phyloP scores from a whole-genome alignment of 2,797 vertebrate species.

The Pygocentrus nattereri region DNA sequence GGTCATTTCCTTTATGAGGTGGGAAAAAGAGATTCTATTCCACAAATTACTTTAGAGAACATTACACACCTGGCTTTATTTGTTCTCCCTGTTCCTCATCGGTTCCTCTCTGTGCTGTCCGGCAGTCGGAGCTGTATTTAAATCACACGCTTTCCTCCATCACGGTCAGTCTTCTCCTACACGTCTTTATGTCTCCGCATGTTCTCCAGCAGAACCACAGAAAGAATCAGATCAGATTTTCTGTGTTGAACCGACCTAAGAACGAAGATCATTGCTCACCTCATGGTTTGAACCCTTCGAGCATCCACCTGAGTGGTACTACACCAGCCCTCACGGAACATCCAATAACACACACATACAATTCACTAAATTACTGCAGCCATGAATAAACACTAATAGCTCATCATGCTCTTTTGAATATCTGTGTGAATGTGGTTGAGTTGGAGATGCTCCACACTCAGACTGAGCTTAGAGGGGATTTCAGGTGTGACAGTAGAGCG shows the following conservation, averaged over 20 bases:
- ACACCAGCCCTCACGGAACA: background rate
- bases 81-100: background rate
- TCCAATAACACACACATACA: background rate
- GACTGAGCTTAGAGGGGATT: too few relatives aligned
- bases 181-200: background rate
- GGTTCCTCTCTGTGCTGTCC: constrained; percentile 29
- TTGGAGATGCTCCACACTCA: background rate
- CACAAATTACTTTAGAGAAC: background rate
- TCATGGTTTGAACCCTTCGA: background rate
- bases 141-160: background rate
- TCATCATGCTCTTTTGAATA: background rate
- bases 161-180: background rate
- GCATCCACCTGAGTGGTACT: background rate
- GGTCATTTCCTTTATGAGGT: background rate
- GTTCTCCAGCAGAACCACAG: background rate
- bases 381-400: background rate
- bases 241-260: background rate
- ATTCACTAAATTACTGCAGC: background rate
- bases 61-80: background rate
- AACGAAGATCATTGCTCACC: background rate
- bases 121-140: background rate
- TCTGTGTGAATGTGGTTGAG: background rate
- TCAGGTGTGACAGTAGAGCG: too few relatives aligned
- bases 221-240: background rate
- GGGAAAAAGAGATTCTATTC: background rate